Conservation (phyloP, 1,140 invertebrate species). For the Drosophila teissieri region DNA sequence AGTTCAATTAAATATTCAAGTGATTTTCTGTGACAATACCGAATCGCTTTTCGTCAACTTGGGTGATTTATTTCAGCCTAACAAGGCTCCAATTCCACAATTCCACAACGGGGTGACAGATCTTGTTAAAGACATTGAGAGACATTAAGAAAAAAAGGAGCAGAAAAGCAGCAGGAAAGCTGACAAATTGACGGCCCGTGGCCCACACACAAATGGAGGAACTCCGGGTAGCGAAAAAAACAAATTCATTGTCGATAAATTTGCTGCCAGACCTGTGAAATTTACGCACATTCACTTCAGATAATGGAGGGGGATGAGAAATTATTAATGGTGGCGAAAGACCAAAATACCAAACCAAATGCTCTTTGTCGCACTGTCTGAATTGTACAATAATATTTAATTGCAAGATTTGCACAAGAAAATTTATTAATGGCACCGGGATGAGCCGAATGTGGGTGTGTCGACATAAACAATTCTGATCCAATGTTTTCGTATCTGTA, state of each 20-base stretch:
- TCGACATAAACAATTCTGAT: conserved; percentile 54
- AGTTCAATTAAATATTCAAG: conserved; percentile 43
- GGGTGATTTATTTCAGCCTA: conserved; percentile 33
- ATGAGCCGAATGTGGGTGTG: conserved; percentile 70
- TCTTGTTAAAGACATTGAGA: conserved; percentile 68
- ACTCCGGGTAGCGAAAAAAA: conserved; percentile 13
- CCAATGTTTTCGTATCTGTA: conserved; percentile 26
- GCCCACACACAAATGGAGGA: conserved; percentile 38
- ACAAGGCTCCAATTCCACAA: conserved; percentile 37
- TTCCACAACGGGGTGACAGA: conserved; percentile 46
- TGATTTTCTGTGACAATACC: conserved; percentile 18
- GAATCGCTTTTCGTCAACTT: conserved; percentile 20
- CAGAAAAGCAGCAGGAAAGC: conserved; percentile 44
- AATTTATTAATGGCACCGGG: conserved; percentile 65
- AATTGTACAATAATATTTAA: conserved; percentile 81
- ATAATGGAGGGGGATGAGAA: not conserved
- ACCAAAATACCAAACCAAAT: conserved; percentile 8
- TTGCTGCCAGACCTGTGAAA: conserved; percentile 54
- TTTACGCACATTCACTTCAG: conserved; percentile 30
- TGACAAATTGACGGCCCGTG: conserved; percentile 58
- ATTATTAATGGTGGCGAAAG: too few species aligned
- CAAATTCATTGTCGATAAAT: conserved; percentile 70
- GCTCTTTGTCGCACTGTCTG: conserved; percentile 65
- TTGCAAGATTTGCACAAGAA: conserved; percentile 61
- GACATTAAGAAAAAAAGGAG: conserved; percentile 7